Evolutionary conservation across 1,140 invertebrate species (phyloP).

Genomic region (Monochamus saltuarius): DNA sequence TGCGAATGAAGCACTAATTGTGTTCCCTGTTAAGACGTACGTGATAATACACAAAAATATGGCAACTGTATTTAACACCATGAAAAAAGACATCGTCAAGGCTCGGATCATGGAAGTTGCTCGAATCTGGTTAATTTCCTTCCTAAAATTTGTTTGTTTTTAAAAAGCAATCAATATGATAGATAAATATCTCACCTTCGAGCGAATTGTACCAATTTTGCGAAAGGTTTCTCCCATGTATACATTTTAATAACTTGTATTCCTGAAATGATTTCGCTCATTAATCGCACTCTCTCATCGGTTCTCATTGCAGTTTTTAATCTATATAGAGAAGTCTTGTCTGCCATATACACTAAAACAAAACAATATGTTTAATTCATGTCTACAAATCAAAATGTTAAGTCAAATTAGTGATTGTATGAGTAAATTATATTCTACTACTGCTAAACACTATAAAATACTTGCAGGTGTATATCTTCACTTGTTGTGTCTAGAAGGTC

Average conservation of each 20-base stretch:
- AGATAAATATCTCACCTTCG: constrained; percentile 59
- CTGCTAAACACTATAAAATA: too few species aligned
- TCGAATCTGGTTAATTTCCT: constrained; percentile 45
- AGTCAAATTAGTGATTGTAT: too few species aligned
- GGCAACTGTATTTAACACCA: constrained; percentile 71
- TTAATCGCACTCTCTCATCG: constrained; percentile 72
- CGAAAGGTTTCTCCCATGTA: constrained; percentile 82
- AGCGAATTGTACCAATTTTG: constrained; percentile 63
- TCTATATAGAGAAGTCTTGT: constrained; percentile 59
- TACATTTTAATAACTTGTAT: constrained; percentile 87
- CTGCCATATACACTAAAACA: constrained; percentile 67
- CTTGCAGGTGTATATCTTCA: too few species aligned
- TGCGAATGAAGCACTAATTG: constrained; percentile 73
- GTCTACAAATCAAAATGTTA: too few species aligned
- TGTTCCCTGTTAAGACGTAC: constrained; percentile 69
- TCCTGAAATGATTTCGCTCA: constrained; percentile 77
- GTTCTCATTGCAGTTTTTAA: constrained; percentile 64
- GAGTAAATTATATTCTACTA: too few species aligned
- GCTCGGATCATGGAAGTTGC: constrained; percentile 62
- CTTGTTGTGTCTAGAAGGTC: too few species aligned
- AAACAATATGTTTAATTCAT: too few species aligned
- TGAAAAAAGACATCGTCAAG: constrained; percentile 71
- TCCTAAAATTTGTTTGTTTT: constrained; percentile 27
- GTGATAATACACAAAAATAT: constrained; percentile 77
- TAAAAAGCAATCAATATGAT: too few species aligned